Conservation (phyloP, 2,888 invertebrate species). For the Philaethria dido region DNA sequence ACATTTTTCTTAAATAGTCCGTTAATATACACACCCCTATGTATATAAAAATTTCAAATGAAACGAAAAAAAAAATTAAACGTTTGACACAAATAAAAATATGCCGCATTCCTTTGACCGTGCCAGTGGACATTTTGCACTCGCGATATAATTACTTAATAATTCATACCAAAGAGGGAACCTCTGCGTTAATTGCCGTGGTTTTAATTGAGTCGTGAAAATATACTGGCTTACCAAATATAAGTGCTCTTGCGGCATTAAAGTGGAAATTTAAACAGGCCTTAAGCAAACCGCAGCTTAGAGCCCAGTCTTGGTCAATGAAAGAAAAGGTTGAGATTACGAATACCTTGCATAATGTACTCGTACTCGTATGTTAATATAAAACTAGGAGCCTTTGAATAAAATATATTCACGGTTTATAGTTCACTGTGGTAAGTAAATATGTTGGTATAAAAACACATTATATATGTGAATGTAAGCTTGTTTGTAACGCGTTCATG, state of each 20-base stretch:
- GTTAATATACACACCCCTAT: not conserved
- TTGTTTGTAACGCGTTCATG: too few species aligned
- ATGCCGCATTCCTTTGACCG: conserved; percentile 1
- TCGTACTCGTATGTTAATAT: not conserved
- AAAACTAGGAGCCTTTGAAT: not conserved
- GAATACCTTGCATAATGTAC: conserved; percentile 5
- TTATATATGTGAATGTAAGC: too few species aligned
- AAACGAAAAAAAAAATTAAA: conserved; percentile 7
- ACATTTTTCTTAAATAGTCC: not conserved
- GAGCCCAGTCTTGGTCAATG: conserved; percentile 11
- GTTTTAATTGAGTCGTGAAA: conserved; percentile 40
- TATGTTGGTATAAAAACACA: too few species aligned
- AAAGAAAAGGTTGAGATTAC: conserved; percentile 17
- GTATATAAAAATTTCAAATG: not conserved
- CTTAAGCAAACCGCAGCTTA: conserved; percentile 21
- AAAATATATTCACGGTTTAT: not conserved
- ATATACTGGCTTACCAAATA: conserved; percentile 34
- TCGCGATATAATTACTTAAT: conserved; percentile 35
- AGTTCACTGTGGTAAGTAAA: not conserved
- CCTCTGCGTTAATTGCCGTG: conserved; percentile 32
- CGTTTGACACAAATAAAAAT: conserved; percentile 9
- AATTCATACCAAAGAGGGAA: conserved; percentile 32
- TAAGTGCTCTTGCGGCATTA: conserved; percentile 17
- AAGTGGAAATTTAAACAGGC: conserved; percentile 24
- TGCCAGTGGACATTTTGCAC: conserved; percentile 9